phyloP scores from a whole-genome alignment of 1,140 invertebrate genomes.

The Patella vulgata region DNA sequence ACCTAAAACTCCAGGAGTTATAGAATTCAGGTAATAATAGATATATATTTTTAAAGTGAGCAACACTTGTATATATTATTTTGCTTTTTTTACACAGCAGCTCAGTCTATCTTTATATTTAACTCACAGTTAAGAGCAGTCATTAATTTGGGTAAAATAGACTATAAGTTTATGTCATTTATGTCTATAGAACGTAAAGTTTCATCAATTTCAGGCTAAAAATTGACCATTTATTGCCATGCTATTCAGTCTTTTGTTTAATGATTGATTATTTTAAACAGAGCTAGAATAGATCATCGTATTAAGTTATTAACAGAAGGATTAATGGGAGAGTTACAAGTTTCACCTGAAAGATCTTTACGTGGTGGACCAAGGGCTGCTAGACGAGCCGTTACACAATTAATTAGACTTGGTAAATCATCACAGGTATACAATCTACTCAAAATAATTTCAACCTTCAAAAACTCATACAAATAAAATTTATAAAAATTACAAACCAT shows the following conservation, averaged over 20 bases:
- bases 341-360: slow-evolving; percentile 79
- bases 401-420: slow-evolving; percentile 84
- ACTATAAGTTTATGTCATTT: neutral
- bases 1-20: slow-evolving; percentile 57
- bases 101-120: no score
- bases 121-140: no score
- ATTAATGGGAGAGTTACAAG: slow-evolving; percentile 87
- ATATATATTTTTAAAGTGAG: neutral
- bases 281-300: slow-evolving; percentile 77
- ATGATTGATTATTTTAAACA: slow-evolving; percentile 41
- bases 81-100: no score
- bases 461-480: slow-evolving; percentile 84
- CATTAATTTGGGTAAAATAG: neutral
- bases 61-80: no score
- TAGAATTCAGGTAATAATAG: slow-evolving; percentile 60
- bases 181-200: neutral
- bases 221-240: neutral
- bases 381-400: slow-evolving; percentile 84
- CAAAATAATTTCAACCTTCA: slow-evolving; percentile 83
- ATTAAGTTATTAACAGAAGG: slow-evolving; percentile 84
- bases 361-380: slow-evolving; percentile 92
- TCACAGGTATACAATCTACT: slow-evolving; percentile 85
- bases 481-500: no score
- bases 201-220: neutral
- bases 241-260: slow-evolving; percentile 7